phyloP scores from a whole-genome alignment of 2,113 vertebrate species.

The Ammodytes dubius region DNA sequence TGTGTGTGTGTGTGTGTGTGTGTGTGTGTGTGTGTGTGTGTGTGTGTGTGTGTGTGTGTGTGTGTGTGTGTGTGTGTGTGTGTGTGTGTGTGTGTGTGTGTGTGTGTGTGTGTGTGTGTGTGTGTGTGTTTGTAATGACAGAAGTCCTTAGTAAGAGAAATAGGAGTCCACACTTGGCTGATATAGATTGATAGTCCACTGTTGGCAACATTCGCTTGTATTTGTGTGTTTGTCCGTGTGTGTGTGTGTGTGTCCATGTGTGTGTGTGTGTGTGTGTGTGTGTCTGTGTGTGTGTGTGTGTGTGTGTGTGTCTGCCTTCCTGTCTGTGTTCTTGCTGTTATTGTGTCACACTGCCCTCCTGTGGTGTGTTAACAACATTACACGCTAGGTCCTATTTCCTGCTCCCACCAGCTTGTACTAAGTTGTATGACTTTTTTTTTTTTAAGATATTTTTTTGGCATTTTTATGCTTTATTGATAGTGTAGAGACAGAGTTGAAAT shows the following conservation, averaged over 20 bases:
- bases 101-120: background rate
- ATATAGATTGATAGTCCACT: too few species aligned
- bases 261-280: background rate
- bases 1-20: background rate
- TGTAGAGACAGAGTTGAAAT: too few species aligned
- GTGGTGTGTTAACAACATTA: conserved; percentile 23
- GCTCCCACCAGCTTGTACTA: too few species aligned
- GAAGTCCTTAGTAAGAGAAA: too few species aligned
- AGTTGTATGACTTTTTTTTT: too few species aligned
- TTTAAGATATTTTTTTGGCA: too few species aligned
- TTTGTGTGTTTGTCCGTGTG: background rate
- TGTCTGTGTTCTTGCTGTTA: background rate
- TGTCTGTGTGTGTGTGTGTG: background rate
- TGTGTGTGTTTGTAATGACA: too few species aligned
- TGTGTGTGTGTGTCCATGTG: background rate
- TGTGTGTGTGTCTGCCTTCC: background rate
- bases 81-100: background rate
- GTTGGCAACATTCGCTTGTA: too few species aligned
- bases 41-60: background rate
- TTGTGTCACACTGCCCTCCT: conserved; percentile 36
- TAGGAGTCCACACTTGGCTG: too few species aligned
- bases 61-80: background rate
- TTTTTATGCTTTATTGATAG: too few species aligned
- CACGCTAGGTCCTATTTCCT: background rate
- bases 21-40: background rate